Evolutionary conservation across 2,113 vertebrate genomes (phyloP), one percentile per base, ranked within the genome.

Genomic region (Mandrillus leucophaeus): DNA sequence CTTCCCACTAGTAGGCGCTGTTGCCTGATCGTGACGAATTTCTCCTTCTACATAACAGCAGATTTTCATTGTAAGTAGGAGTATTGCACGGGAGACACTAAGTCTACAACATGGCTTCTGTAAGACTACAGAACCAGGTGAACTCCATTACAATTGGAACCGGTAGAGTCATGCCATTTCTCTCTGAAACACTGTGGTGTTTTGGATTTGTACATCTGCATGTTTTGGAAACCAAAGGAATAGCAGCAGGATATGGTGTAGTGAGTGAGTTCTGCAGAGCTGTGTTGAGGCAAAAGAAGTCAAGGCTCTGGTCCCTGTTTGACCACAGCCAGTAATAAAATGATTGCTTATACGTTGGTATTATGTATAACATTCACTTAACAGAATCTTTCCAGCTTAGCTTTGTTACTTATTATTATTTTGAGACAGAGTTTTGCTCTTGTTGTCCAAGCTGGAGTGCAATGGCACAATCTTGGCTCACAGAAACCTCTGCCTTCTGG

Each of bases 1-100:
- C 85, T 93, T 82, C 20, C 87, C 80, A 95, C 75, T 92, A 95
- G 80, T 55, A 96, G 92, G 92, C 10, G 48, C 70, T 89, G 84
- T 96, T 95, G 87, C 79, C 68, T 66, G 86, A 86, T 10, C 25
- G 76, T n/a, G 30, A 32, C 3, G 32, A 45, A 30, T 35, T 64
- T 80, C 32, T 43, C 27, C 64, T 23, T 55, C 40, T 25, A 30
- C 35, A 5, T 5, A 6, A 12, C 10, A 22, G 50, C 52, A 38
- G 76, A 55, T 92, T 81, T 57, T 88, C 76, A 83, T 0, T 94
- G 75, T n/a, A 64, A 59, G 78, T 30, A 9, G 18, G 45, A 57
- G 30, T 22, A 38, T 1, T 61, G 0, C 35, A 5, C 55, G n/a
- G 45, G 11, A 27, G 9, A 27, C 10, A n/a, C 3, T 23, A 8